Conservation (phyloP, 37 sponge, comb jelly and placozoan genomes). For the Amphimedon queenslandica region DNA sequence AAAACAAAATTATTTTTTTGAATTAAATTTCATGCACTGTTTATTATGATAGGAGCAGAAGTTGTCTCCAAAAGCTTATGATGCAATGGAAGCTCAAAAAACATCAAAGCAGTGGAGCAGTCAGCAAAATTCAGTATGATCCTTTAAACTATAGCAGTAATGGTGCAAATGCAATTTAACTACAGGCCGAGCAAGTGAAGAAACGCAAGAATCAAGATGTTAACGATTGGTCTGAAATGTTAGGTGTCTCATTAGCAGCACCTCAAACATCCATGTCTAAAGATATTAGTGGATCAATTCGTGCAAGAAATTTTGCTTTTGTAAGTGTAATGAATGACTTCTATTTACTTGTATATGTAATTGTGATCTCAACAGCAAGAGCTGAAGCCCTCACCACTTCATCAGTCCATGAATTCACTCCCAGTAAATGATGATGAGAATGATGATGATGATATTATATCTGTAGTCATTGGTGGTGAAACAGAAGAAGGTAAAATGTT, state of each 20-base stretch:
- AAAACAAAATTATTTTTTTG: neutral
- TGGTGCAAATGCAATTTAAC: neutral
- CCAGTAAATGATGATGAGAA: conserved; percentile 17
- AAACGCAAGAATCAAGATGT: neutral
- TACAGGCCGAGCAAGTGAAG: neutral
- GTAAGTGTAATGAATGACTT: neutral
- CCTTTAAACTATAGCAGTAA: neutral
- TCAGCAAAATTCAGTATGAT: neutral
- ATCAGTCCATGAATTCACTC: neutral
- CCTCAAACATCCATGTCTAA: neutral
- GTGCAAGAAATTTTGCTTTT: conserved; percentile 4
- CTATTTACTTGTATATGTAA: neutral
- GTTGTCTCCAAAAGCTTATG: neutral
- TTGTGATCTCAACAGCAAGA: neutral
- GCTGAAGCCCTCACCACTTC: neutral
- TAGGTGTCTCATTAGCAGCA: neutral
- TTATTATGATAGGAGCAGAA: neutral
- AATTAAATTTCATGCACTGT: neutral
- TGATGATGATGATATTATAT: conserved; percentile 44
- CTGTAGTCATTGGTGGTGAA: conserved; percentile 30
- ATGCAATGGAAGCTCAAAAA: neutral
- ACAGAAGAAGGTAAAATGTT: too few species aligned
- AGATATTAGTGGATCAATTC: neutral
- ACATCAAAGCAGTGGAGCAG: conserved; percentile 1
- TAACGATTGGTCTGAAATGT: neutral